Base-by-base conservation (phyloP, 2,113 vertebrate genomes). In the Zonotrichia leucophrys region DNA sequence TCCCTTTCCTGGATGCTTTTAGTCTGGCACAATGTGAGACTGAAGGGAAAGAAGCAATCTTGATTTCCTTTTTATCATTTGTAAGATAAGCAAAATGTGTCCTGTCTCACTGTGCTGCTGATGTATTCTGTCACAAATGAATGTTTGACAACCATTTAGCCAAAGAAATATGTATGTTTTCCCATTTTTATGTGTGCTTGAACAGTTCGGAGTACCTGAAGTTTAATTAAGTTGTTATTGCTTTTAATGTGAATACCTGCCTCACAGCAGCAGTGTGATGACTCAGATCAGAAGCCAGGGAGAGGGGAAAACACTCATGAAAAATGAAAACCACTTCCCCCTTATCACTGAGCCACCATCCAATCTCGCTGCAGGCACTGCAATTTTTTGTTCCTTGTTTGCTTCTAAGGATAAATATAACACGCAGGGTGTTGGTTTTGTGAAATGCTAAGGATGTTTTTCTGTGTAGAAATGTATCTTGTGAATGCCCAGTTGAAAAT, bases 281-380 rank as follows among this genome's bases (percentile, higher is more conserved):
- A 46, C 85, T 90, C 72, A 85, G 55, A 87, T 80, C 73, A 95
- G 83, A 87, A 91, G n/a, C 11, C 64, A 75, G 41, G 27, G 72
- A 83, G 72, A 92, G 27, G 42, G 21, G 13, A 77, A 85, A 92
- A 74, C 50, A 60, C 52, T 92, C 67, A 83, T 67, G 83, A 73
- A 92, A 91, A 86, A 80, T 88, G 82, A 92, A 97, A 83, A 44
- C 44, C 55, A 41, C 76, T 94, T 86, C 33, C 50, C 76, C 63
- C 42, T 87, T 80, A 80, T 83, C 82, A 33, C 87, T 39, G 82
- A 96, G 41, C 33, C 84, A 73, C 72, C 47, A 77, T 86, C 50
- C 84, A 85, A 3, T 80, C 91, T 90, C 27, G 46, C 84, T 91
- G 13, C 67, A 80, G 90, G 94, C 68, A 30, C 22, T 31, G 30